Conservation (phyloP, 2,888 invertebrate species). For the Dasypogon diadema region DNA sequence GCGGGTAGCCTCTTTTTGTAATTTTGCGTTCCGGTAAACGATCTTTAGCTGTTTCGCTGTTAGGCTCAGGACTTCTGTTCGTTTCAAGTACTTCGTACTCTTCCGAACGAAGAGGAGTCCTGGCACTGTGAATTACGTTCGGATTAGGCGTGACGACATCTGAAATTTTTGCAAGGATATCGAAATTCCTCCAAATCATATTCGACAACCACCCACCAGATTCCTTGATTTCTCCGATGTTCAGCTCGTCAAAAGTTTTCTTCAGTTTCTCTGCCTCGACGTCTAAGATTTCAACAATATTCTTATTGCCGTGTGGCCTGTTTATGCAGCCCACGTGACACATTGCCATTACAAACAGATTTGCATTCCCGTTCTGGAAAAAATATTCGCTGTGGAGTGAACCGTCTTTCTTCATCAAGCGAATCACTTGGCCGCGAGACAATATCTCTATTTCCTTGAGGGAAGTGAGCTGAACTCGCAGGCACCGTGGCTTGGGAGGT, state of each 20-base stretch:
- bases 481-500: constrained; percentile 66
- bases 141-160: constrained; percentile 64
- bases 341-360: constrained; percentile 70
- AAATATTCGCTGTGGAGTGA: constrained; percentile 77
- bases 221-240: constrained; percentile 72
- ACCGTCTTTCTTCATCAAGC: constrained; percentile 77
- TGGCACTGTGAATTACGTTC: constrained; percentile 57
- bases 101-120: constrained; percentile 58
- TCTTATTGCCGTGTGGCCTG: constrained; percentile 74
- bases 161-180: constrained; percentile 65
- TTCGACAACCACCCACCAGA: constrained; percentile 66
- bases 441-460: constrained; percentile 76
- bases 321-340: constrained; percentile 64
- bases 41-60: constrained; percentile 36
- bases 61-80: constrained; percentile 59
- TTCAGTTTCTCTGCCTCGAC: constrained; percentile 79
- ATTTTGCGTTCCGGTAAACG: constrained; percentile 63
- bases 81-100: constrained; percentile 64
- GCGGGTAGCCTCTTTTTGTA: constrained; percentile 70
- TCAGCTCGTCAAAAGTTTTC: constrained; percentile 88
- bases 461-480: constrained; percentile 74
- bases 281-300: constrained; percentile 79
- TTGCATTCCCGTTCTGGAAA: constrained; percentile 89
- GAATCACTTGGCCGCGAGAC: constrained; percentile 71
- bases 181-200: constrained; percentile 61